Conservation (phyloP, 1,140 invertebrate genomes). For the Eueides isabella region DNA sequence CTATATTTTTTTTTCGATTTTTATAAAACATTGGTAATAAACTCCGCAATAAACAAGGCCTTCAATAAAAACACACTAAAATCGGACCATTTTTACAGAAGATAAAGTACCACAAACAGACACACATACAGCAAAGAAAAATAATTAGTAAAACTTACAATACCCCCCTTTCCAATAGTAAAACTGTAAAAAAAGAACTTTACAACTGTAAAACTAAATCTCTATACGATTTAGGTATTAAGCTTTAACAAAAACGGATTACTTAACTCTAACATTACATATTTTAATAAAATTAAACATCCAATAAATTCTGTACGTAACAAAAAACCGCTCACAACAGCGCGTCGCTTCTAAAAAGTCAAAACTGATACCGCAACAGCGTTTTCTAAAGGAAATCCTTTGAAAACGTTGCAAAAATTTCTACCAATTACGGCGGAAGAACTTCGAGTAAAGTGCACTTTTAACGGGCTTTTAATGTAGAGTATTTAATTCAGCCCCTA, state of each 20-base stretch:
- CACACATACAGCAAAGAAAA: too few species aligned
- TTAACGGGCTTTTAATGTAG: slow-evolving; percentile 24
- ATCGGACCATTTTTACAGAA: too few species aligned
- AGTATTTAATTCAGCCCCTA: slow-evolving; percentile 35
- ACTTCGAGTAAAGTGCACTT: slow-evolving; percentile 24
- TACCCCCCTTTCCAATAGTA: too few species aligned
- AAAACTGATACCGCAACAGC: neutral
- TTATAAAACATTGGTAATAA: too few species aligned
- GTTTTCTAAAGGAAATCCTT: slow-evolving; percentile 21
- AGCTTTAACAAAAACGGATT: neutral
- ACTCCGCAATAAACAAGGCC: too few species aligned
- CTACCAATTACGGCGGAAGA: slow-evolving; percentile 25
- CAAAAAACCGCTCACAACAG: neutral
- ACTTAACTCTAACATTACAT: neutral
- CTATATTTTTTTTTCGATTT: too few species aligned
- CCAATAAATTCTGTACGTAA: neutral
- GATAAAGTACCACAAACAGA: too few species aligned
- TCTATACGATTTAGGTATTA: neutral
- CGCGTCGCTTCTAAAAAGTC: neutral
- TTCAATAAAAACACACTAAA: too few species aligned
- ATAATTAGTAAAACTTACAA: too few species aligned
- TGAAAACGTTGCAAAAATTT: slow-evolving; percentile 27
- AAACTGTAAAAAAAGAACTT: too few species aligned
- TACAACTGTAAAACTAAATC: too few species aligned
- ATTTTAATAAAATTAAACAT: neutral